Conservation (phyloP, 2,888 invertebrate genomes). For the Pasiphila rectangulata region DNA sequence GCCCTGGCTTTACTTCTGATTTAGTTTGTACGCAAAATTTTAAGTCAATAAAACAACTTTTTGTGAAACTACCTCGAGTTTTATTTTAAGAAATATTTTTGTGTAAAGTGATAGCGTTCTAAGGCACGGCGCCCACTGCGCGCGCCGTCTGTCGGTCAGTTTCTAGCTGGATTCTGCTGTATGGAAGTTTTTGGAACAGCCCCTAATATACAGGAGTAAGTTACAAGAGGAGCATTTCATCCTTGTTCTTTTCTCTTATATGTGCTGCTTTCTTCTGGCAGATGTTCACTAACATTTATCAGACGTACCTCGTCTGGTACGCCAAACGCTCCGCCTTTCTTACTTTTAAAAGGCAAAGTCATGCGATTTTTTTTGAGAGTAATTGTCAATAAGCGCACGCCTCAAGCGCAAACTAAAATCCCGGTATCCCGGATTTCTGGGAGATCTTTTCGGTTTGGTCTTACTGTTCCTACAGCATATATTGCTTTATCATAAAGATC, state of each 20-base stretch:
- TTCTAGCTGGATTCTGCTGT: conserved; percentile 7
- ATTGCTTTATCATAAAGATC: conserved; percentile 33
- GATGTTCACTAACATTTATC: conserved; percentile 37
- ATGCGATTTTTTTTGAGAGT: conserved; percentile 1
- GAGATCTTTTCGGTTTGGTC: conserved; percentile 37
- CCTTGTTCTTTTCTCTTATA: conserved; percentile 35
- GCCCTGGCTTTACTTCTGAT: conserved; percentile 2
- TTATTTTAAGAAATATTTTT: conserved; percentile 3
- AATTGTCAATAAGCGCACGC: too few relatives aligned
- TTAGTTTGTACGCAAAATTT: conserved; percentile 4
- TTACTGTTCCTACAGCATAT: conserved; percentile 39
- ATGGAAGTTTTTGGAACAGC: conserved; percentile 13
- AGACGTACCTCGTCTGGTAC: conserved; percentile 41
- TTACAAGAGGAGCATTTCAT: conserved; percentile 27
- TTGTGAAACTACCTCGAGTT: conserved; percentile 1
- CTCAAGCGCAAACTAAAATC: too few relatives aligned
- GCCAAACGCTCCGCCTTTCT: conserved; percentile 37
- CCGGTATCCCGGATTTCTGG: too few relatives aligned
- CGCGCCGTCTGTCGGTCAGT: too few relatives aligned
- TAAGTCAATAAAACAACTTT: conserved; percentile 9
- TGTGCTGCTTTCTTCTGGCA: conserved; percentile 37
- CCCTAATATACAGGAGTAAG: conserved; percentile 9
- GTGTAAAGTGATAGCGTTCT: too few relatives aligned
- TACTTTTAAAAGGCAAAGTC: conserved; percentile 10
- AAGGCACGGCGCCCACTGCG: too few relatives aligned